Conservation (phyloP, 2,888 invertebrate genomes). For the Willowsia nigromaculata region DNA sequence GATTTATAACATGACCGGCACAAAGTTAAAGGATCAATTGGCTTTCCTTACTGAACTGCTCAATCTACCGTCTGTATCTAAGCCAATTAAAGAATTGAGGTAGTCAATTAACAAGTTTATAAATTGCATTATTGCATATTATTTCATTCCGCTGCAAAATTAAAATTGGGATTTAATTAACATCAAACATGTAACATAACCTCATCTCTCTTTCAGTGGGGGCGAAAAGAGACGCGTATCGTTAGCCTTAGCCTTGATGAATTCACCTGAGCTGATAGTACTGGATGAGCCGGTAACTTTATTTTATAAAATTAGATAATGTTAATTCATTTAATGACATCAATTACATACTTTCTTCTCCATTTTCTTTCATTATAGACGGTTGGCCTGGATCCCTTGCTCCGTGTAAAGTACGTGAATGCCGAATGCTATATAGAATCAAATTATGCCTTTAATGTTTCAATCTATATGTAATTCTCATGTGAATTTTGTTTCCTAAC, state of each 20-base stretch:
- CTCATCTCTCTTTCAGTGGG: conserved; percentile 79
- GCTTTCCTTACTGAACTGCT: neutral
- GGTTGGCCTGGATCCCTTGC: neutral
- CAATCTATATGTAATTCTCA: no score
- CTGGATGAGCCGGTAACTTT: conserved; percentile 87
- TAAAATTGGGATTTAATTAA: no score
- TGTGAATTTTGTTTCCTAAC: no score
- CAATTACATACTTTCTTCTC: no score
- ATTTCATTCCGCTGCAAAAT: no score
- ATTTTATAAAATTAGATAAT: no score
- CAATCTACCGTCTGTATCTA: conserved; percentile 80
- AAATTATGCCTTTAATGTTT: no score
- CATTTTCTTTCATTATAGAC: no score
- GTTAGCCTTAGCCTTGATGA: conserved; percentile 80
- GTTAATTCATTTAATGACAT: no score
- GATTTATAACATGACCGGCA: neutral
- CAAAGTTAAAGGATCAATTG: neutral
- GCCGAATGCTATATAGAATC: neutral
- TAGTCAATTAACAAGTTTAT: no score
- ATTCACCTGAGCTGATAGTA: conserved; percentile 84
- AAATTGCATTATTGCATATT: no score
- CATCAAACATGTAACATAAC: no score
- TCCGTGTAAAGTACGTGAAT: neutral
- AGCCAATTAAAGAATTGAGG: neutral
- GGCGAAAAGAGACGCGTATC: conserved; percentile 81